Evolutionary conservation across 2,797 vertebrate genomes (phyloP).

Genomic region (Sternarchorhynchus goeldii): DNA sequence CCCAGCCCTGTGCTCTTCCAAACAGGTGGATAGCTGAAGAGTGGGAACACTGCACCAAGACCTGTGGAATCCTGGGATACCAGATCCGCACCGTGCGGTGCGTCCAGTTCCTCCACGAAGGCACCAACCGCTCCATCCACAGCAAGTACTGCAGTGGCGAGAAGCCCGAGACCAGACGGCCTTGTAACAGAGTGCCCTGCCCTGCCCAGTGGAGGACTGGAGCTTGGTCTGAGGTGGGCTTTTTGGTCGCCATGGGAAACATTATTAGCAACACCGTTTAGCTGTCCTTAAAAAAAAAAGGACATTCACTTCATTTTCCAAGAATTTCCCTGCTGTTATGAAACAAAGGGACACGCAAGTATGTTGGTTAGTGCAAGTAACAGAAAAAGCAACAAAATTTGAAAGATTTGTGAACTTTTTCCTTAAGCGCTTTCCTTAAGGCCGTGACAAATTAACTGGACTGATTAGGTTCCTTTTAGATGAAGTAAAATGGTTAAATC

Average conservation of each 20-base stretch:
- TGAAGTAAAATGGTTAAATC: not conserved
- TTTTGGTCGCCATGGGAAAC: not conserved
- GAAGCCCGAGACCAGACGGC: constrained; percentile 85
- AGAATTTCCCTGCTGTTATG: too few relatives aligned
- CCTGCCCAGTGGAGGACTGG: constrained; percentile 88
- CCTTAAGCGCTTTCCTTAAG: not conserved
- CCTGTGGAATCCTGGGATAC: constrained; percentile 88
- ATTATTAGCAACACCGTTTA: too few relatives aligned
- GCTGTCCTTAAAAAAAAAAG: too few relatives aligned
- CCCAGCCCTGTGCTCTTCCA: not conserved
- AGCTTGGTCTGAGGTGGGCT: constrained; percentile 86
- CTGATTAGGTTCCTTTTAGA: not conserved
- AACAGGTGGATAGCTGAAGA: constrained; percentile 89
- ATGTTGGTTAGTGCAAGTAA: not conserved
- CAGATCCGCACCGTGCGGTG: constrained; percentile 92
- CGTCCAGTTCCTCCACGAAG: constrained; percentile 82
- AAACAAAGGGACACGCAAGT: not conserved
- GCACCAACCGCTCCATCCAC: constrained; percentile 87
- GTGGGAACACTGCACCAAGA: constrained; percentile 94
- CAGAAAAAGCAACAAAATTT: not conserved
- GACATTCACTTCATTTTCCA: too few relatives aligned
- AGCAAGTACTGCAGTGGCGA: constrained; percentile 89
- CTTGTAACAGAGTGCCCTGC: constrained; percentile 85
- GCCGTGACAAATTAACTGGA: not conserved
- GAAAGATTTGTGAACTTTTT: constrained; percentile 14